Percentiles rank a stretch among this genome's conserved stretches.
phyloP scores from a whole-genome alignment of 2,888 invertebrate species.

The Rhogogaster chlorosoma region DNA sequence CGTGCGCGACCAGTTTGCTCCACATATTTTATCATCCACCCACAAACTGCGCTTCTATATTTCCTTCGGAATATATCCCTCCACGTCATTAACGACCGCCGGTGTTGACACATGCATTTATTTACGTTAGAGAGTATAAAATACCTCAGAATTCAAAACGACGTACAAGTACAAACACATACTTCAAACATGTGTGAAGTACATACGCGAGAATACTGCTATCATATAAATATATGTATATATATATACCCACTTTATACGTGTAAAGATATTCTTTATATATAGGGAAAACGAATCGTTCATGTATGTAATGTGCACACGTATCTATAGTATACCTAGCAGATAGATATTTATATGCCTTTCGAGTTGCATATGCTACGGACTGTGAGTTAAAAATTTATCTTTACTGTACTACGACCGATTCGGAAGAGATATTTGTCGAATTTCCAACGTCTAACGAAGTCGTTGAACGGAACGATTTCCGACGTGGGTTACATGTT shows the following conservation, averaged over 20 bases:
- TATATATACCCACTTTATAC: not conserved
- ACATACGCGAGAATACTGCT: not conserved
- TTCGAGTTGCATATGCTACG: slow-evolving; percentile 1
- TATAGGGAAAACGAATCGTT: slow-evolving; percentile 63
- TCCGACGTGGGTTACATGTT: not conserved
- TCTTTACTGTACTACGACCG: not conserved
- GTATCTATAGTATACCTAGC: not conserved
- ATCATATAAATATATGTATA: not conserved
- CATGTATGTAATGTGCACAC: slow-evolving; percentile 54
- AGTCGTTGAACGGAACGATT: not conserved
- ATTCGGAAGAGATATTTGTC: not conserved
- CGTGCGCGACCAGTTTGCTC: not conserved
- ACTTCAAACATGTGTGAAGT: slow-evolving; percentile 59
- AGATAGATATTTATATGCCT: slow-evolving; percentile 45
- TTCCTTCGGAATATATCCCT: not conserved
- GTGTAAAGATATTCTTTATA: not conserved
- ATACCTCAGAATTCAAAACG: slow-evolving; percentile 57
- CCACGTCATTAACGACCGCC: slow-evolving; percentile 43
- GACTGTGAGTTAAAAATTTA: not conserved
- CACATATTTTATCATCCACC: slow-evolving; percentile 8
- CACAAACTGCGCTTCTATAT: slow-evolving; percentile 10
- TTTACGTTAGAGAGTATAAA: slow-evolving; percentile 61
- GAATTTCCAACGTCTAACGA: not conserved
- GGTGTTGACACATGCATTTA: slow-evolving; percentile 57
- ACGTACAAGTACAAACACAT: slow-evolving; percentile 63